Percentiles rank a stretch among this genome's conserved stretches.
These are phyloP conservation scores for Trachelus troglodyta DNA, from an alignment of 2,888 invertebrate species.

Conservation along the genomic window DNA sequence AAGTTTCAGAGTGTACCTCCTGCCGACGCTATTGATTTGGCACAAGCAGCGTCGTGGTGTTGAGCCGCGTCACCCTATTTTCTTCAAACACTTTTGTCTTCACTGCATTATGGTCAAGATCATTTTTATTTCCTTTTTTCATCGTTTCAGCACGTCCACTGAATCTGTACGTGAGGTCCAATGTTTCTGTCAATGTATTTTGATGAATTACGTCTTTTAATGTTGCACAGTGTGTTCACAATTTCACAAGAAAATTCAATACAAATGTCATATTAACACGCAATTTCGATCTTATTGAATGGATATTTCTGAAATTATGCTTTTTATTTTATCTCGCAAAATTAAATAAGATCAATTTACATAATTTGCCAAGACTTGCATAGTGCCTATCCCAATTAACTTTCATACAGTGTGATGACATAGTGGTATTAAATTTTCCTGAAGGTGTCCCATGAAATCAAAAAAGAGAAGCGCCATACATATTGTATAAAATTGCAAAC, in stretches of 20 bases:
- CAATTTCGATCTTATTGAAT: not conserved
- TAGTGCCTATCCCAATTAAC: constrained; percentile 12
- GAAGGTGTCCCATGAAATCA: not conserved
- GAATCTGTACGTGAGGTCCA: not conserved
- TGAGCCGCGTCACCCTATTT: not conserved
- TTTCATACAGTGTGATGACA: not conserved
- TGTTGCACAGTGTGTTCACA: not conserved
- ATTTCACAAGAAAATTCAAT: not conserved
- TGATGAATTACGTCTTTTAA: not conserved
- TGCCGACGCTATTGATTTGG: not conserved
- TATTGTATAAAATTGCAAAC: not conserved
- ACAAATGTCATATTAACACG: no score
- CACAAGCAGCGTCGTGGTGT: not conserved
- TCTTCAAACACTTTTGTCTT: not conserved
- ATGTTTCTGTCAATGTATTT: not conserved
- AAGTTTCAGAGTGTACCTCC: not conserved
- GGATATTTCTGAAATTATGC: not conserved
- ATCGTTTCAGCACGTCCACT: not conserved
- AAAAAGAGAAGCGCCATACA: not conserved
- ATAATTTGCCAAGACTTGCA: constrained; percentile 19
- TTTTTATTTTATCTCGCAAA: not conserved
- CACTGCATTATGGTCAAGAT: not conserved
- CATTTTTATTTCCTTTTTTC: not conserved
- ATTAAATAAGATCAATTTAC: not conserved
- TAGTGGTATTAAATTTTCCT: constrained; percentile 1